Conservation (phyloP, 1,140 invertebrate species). For the Orussus abietinus region DNA sequence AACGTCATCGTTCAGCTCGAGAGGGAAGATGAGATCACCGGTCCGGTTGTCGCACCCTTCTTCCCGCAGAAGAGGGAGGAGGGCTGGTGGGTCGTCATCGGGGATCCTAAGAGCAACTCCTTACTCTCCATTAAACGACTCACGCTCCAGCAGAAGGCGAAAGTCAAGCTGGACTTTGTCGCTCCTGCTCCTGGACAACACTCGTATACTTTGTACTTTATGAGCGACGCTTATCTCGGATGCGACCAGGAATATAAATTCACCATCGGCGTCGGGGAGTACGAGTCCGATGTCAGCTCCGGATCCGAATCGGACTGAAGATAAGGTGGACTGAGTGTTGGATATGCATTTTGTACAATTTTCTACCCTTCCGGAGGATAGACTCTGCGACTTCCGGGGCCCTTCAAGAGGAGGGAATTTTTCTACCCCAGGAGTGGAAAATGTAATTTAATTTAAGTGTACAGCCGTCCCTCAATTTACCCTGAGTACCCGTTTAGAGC, state of each 20-base stretch:
- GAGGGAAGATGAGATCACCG: constrained; percentile 94
- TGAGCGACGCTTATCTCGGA: constrained; percentile 98
- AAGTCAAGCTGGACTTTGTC: constrained; percentile 93
- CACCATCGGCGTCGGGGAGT: constrained; percentile 73
- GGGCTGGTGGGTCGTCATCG: constrained; percentile 99
- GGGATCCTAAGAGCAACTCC: constrained; percentile 91
- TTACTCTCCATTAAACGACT: constrained; percentile 94
- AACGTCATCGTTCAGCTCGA: constrained; percentile 90
- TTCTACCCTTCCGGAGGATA: no score
- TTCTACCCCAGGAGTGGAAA: no score
- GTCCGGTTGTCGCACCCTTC: constrained; percentile 95
- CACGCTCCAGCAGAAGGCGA: constrained; percentile 89
- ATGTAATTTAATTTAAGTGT: no score
- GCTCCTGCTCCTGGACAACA: constrained; percentile 81
- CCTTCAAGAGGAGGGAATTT: no score
- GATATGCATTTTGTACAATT: no score
- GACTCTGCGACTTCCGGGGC: no score
- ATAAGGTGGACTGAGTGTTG: no score
- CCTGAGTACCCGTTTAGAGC: no score
- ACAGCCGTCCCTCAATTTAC: no score
- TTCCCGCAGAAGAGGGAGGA: constrained; percentile 98
- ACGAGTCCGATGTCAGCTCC: constrained; percentile 58
- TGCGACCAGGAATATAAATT: constrained; percentile 97
- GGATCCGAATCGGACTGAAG: constrained; percentile 58
- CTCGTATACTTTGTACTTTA: constrained; percentile 94